Base-by-base conservation (phyloP, 1,140 invertebrate genomes). In the Pseudomyrmex gracilis region DNA sequence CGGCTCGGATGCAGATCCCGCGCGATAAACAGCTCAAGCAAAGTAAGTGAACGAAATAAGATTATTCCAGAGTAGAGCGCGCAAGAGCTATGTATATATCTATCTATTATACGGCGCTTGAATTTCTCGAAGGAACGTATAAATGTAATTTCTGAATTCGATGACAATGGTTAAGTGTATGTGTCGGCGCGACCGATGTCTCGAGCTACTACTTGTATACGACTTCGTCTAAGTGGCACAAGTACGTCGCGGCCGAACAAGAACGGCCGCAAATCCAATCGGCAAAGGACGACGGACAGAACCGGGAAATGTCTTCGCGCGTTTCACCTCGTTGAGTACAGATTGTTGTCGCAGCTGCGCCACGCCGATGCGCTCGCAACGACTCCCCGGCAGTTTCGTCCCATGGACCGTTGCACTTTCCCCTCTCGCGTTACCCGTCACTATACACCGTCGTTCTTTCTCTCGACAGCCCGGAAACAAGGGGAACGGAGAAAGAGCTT, bases 381-480 rank as follows among this genome's bases (percentile, higher is more conserved):
- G 70, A 61, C 84, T 87, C 77, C 77, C 76, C 63, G 77, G 71
- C 43, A 77, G 71, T 87, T 87, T 85, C 60, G 77, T 64, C 57
- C 64, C 68, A 87, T 87, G 49, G 64, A 85, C 77, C 24, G 20
- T 58, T 1, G 53, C 17, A 43, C 53, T 4, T 51, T 51, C 20
- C 45, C 12, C 17, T 12, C 3, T 17, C 34, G 7, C 34, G 34
- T 34, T 55, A 5, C 45, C n/a, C 13, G 47, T 49, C 53, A 0
- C 49, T n/a, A 57, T 22, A 17, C 49, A 7, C 34, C 68, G 24
- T n/a, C 17, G 45, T 70, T 86, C 66, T 86, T 87, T 87, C 82
- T 55, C 53, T 47, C 60, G 34, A 34, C 53, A 24, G 24, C 10
- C 20, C 13, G 13, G 20, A 43, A 67, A 74, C 71, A 84, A 83